Percentiles rank a stretch among this genome's conserved stretches.
Conservation (phyloP, 2,888 invertebrate species). For the Heteropelma amictum region DNA sequence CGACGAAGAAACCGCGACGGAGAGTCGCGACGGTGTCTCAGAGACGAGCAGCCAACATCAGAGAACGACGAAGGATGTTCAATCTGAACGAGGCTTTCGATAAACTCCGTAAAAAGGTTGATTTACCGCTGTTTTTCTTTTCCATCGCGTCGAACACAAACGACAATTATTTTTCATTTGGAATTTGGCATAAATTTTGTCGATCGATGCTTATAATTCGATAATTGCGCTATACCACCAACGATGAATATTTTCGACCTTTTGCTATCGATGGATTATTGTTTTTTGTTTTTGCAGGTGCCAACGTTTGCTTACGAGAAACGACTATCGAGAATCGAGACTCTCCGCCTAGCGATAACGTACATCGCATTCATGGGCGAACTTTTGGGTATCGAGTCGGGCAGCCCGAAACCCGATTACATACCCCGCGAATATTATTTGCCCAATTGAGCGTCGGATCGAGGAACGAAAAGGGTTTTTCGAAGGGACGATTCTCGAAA, state of each 20-base stretch:
- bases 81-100: constrained; percentile 98
- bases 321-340: constrained; percentile 95
- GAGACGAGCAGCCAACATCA: constrained; percentile 93
- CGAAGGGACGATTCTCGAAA: background rate
- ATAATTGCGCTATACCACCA: background rate
- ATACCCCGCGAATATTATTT: constrained; percentile 75
- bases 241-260: too few species aligned
- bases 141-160: too few species aligned
- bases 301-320: constrained; percentile 99
- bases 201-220: background rate
- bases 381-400: constrained; percentile 80
- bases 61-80: constrained; percentile 96
- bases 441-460: constrained; percentile 65
- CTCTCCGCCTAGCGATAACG: constrained; percentile 94
- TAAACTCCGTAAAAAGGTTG: constrained; percentile 92
- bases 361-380: constrained; percentile 99
- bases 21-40: constrained; percentile 95
- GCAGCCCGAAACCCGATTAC: constrained; percentile 73
- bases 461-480: background rate
- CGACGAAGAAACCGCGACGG: constrained; percentile 88
- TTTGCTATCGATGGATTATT: too few species aligned
- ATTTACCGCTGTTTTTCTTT: too few species aligned
- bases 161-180: too few species aligned
- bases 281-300: too few species aligned
- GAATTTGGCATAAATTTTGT: too few species aligned